phyloP scores from a whole-genome alignment of 1,140 invertebrate species.

The Ptiloglossa arizonensis region DNA sequence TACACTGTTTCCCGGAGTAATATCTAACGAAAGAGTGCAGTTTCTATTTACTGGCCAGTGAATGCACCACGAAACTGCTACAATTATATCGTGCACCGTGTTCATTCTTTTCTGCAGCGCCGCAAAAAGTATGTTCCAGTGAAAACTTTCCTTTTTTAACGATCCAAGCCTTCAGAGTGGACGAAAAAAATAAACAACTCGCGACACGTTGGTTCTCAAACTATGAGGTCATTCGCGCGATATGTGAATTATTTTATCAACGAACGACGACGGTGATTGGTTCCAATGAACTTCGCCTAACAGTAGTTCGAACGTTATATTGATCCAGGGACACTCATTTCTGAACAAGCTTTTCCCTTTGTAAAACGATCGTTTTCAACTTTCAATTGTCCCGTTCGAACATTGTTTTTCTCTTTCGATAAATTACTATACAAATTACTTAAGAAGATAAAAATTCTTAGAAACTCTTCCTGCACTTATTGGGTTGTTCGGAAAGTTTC shows the following conservation, averaged over 20 bases:
- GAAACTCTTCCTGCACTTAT: no score
- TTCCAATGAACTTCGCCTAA: neutral
- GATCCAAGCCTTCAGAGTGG: neutral
- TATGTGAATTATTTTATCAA: neutral
- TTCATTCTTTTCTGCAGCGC: slow-evolving; percentile 2
- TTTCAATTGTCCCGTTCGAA: no score
- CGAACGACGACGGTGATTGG: neutral
- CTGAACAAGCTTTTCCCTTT: no score
- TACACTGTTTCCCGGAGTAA: neutral
- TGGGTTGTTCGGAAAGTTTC: no score
- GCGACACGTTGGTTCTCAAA: neutral
- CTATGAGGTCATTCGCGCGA: neutral
- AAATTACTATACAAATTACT: no score
- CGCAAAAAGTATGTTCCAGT: neutral
- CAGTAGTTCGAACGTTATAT: neutral
- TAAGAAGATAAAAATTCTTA: no score
- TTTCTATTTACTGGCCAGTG: slow-evolving; percentile 4
- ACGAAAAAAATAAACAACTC: neutral
- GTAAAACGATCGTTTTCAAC: neutral
- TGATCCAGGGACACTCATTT: no score
- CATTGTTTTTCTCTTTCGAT: no score
- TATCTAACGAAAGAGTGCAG: slow-evolving; percentile 1
- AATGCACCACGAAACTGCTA: slow-evolving; percentile 28
- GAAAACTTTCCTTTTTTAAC: slow-evolving; percentile 35
- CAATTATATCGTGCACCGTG: slow-evolving; percentile 24